phyloP scores from a whole-genome alignment of 2,797 vertebrate genomes.

The Betta splendens region DNA sequence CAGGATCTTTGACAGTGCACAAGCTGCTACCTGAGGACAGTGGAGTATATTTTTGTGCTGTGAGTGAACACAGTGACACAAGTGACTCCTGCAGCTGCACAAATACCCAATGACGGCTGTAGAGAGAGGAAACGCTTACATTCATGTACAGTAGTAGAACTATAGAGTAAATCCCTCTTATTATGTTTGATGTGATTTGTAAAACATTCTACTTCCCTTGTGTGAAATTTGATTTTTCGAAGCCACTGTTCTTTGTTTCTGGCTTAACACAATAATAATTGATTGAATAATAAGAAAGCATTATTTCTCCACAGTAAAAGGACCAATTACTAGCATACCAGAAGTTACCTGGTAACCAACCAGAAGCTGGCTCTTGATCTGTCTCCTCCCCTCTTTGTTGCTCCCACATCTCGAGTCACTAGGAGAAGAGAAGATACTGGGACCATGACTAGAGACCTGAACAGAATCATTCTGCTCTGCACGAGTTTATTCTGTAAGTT shows the following conservation, averaged over 20 bases:
- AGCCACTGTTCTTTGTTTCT: background rate
- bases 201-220: too few relatives aligned
- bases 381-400: conserved; percentile 26
- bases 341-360: too few relatives aligned
- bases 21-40: conserved; percentile 40
- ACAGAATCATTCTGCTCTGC: conserved; percentile 30
- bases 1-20: conserved; percentile 48
- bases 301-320: too few relatives aligned
- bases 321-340: too few relatives aligned
- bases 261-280: too few relatives aligned
- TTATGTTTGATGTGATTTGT: too few relatives aligned
- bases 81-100: conserved; percentile 24
- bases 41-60: conserved; percentile 63
- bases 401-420: background rate
- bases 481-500: conserved; percentile 48
- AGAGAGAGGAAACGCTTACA: background rate
- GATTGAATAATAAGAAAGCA: too few relatives aligned
- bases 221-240: too few relatives aligned
- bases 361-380: background rate
- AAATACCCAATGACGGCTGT: conserved; percentile 21
- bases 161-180: too few relatives aligned
- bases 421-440: conserved; percentile 6
- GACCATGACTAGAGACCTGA: conserved; percentile 33
- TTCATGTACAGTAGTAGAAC: too few relatives aligned
- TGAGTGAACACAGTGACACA: conserved; percentile 58